Percentiles rank a stretch among this genome's conserved stretches.
Evolutionary conservation across 2,113 vertebrate genomes (phyloP).

Genomic region (Cichladusa arquata): DNA sequence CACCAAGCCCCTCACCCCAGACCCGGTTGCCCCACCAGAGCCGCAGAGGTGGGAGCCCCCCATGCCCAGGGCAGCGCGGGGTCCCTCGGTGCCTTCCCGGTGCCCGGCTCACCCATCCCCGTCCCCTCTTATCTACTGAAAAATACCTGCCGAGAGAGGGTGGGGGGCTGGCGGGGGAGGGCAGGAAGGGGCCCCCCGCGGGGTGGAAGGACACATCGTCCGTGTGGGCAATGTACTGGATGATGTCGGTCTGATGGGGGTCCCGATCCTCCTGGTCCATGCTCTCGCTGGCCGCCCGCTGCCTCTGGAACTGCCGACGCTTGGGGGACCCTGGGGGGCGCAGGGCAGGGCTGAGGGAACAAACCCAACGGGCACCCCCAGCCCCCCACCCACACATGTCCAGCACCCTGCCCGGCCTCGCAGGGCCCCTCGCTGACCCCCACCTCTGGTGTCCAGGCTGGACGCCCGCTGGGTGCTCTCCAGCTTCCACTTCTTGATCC

Average conservation of each 20-base stretch:
- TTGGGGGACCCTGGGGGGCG: constrained; percentile 84
- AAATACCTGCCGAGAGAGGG: constrained; percentile 98
- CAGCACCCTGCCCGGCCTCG: not conserved
- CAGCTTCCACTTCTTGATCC: constrained; percentile 95
- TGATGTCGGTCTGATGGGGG: constrained; percentile 83
- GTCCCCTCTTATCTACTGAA: constrained; percentile 77
- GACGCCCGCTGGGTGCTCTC: constrained; percentile 92
- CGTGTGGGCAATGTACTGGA: constrained; percentile 91
- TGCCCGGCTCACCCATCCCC: not conserved
- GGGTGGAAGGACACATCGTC: constrained; percentile 78
- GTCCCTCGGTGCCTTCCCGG: not conserved
- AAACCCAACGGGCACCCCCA: rapidly evolving
- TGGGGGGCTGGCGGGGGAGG: constrained; percentile 84
- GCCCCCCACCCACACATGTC: rapidly evolving
- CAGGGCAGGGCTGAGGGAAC: not conserved
- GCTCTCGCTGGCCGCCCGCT: constrained; percentile 94
- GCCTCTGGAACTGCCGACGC: constrained; percentile 91
- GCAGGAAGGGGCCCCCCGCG: constrained; percentile 75
- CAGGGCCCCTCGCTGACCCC: not conserved
- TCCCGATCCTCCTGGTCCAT: constrained; percentile 89
- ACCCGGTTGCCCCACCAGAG: not conserved
- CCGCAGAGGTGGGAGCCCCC: not conserved
- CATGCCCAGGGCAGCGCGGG: rapidly evolving
- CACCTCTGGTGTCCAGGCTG: constrained; percentile 94
- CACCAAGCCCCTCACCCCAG: not conserved